Base-by-base conservation (phyloP, 2,888 invertebrate species). In the Conops quadrifasciatus region DNA sequence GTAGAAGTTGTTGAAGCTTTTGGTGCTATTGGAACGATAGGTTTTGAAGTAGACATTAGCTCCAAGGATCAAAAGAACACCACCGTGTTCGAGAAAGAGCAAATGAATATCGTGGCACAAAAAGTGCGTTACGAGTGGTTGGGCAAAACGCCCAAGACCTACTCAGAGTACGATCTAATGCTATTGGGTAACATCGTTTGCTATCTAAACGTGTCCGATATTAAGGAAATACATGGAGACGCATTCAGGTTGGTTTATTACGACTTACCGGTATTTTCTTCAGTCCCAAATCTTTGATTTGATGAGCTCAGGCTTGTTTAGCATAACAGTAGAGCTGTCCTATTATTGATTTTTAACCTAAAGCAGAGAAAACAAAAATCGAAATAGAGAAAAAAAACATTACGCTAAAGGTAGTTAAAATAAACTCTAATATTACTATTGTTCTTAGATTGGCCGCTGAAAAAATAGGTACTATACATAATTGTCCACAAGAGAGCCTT, bases 1-100 rank as follows among this genome's bases (percentile, higher is more conserved):
- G 87, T 89, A 5, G 89, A 89, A 28, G 87, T 89, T 0, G 85
- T 90, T 11, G 84, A 87, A 73, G 88, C 89, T 59, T 89, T 90
- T 78, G 90, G 90, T 3, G 77, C 86, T 0, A 86, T 88, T 76
- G 88, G 87, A 21, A 53, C 74, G 83, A 86, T 58, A 81, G 53
- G 11, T 89, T 53, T 83, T 80, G 45, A 73, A 78, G 1, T 59
- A 13, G 43, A 47, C 13, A n/a, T 83, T 82, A 0, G 88, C 88
- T 77, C 82, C 28, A 0, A 5, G 5, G 24, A 56, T 2, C 19
- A 24, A 21, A 21, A 49, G 7, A 43, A 43, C 45, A 63, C 71
- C 30, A 53, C 9, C 9, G 47, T 47, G 1, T 80, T 79, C 62
- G 71, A 71, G 60, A 72, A 77, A 21, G 77, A 75, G 26, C 78